These are phyloP conservation scores for Pipistrellus pygmaeus DNA, from an alignment of 2,797 vertebrate genomes.

Conservation along the genomic window DNA sequence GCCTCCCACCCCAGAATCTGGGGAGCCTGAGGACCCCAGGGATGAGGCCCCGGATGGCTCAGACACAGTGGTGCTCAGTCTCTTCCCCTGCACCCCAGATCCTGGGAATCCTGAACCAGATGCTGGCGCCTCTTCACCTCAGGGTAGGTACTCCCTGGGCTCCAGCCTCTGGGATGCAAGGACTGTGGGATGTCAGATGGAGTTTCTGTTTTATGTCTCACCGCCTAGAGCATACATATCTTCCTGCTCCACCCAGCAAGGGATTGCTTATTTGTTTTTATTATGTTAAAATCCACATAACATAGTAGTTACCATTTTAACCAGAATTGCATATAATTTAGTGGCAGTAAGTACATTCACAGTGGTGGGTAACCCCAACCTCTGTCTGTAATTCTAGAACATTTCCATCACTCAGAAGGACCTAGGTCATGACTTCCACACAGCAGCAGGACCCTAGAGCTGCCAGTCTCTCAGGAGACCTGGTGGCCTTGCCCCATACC, in stretches of 20 bases:
- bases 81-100: slow-evolving; percentile 65
- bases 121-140: slow-evolving; percentile 27
- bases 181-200: neutral
- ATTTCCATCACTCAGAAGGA: neutral
- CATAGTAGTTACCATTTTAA: neutral
- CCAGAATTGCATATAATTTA: neutral
- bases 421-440: neutral
- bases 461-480: neutral
- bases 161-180: neutral
- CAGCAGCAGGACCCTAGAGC: neutral
- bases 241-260: neutral
- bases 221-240: neutral
- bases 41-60: neutral
- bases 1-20: slow-evolving; percentile 1
- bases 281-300: neutral
- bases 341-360: neutral
- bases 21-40: slow-evolving; percentile 47
- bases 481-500: neutral
- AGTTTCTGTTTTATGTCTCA: neutral
- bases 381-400: neutral
- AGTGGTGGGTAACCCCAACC: neutral
- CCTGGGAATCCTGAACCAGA: slow-evolving; percentile 30
- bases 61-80: slow-evolving; percentile 57
- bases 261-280: neutral
- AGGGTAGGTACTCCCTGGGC: slow-evolving; percentile 60